Evolutionary conservation across 2,888 invertebrate species (phyloP).

Genomic region (Rapana venosa): DNA sequence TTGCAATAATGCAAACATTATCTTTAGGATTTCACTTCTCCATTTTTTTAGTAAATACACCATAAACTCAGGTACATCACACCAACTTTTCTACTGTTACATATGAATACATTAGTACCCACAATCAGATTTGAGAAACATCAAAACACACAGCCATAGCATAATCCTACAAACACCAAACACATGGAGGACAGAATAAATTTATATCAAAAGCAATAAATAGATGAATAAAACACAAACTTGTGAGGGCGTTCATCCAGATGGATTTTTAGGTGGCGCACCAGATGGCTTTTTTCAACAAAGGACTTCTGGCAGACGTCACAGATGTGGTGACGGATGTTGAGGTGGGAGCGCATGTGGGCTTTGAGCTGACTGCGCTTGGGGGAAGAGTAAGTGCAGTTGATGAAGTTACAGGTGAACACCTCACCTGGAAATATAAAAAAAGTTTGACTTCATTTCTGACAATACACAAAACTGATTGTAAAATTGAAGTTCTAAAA

Average conservation of each 20-base stretch:
- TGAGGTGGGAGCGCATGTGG: slow-evolving; percentile 83
- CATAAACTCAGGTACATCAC: too few species aligned
- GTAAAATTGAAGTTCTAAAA: too few species aligned
- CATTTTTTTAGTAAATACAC: too few species aligned
- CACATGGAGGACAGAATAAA: too few species aligned
- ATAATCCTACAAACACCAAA: neutral
- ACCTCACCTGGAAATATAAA: slow-evolving; percentile 80
- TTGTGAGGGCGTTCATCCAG: slow-evolving; percentile 83
- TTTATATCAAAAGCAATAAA: too few species aligned
- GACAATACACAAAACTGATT: too few species aligned
- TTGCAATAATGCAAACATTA: too few species aligned
- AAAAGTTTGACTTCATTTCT: neutral
- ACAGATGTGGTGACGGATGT: slow-evolving; percentile 81
- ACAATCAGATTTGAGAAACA: too few species aligned
- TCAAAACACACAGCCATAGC: too few species aligned
- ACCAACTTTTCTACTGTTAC: too few species aligned
- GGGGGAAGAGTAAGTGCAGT: slow-evolving; percentile 83
- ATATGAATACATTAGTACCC: too few species aligned
- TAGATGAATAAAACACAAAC: neutral
- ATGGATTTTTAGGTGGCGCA: slow-evolving; percentile 85
- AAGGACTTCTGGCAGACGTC: slow-evolving; percentile 83
- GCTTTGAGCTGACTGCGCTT: slow-evolving; percentile 84
- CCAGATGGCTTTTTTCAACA: slow-evolving; percentile 84
- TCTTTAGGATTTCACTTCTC: too few species aligned
- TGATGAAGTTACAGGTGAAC: slow-evolving; percentile 83